Percentiles rank a stretch among this genome's conserved stretches.
Conservation (phyloP, 2,797 vertebrate genomes). For the Huso huso region DNA sequence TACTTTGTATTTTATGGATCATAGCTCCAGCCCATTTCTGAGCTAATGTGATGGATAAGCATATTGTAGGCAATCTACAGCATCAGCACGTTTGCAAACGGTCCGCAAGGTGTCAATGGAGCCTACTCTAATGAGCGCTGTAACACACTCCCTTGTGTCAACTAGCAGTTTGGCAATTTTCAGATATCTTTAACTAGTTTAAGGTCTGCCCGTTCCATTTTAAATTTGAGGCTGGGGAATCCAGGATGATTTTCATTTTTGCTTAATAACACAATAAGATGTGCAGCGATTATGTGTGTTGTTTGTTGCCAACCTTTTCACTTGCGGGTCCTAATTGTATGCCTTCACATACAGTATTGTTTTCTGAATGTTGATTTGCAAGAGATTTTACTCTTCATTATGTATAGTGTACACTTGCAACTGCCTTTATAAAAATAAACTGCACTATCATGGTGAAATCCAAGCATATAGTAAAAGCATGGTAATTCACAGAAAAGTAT, state of each 20-base stretch:
- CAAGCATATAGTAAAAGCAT: too few relatives aligned
- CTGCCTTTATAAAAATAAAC: too few relatives aligned
- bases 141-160: not conserved
- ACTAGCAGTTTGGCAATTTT: not conserved
- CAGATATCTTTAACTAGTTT: constrained; percentile 1
- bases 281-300: too few relatives aligned
- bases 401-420: too few relatives aligned
- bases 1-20: constrained; percentile 8
- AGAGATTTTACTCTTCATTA: too few relatives aligned
- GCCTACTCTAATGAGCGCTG: not conserved
- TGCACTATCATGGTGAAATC: too few relatives aligned
- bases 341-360: too few relatives aligned
- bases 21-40: constrained; percentile 9
- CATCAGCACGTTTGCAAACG: constrained; percentile 5
- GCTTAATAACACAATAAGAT: too few relatives aligned
- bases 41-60: constrained; percentile 18
- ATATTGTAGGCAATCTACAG: not conserved
- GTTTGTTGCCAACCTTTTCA: too few relatives aligned
- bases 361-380: too few relatives aligned
- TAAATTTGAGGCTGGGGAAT: not conserved
- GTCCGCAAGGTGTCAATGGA: constrained; percentile 2
- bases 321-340: too few relatives aligned
- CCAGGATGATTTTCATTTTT: not conserved
- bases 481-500: too few relatives aligned
- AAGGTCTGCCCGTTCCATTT: not conserved